These are phyloP conservation scores for Cerastis leucographa DNA, from an alignment of 2,888 invertebrate species.

Conservation along the genomic window DNA sequence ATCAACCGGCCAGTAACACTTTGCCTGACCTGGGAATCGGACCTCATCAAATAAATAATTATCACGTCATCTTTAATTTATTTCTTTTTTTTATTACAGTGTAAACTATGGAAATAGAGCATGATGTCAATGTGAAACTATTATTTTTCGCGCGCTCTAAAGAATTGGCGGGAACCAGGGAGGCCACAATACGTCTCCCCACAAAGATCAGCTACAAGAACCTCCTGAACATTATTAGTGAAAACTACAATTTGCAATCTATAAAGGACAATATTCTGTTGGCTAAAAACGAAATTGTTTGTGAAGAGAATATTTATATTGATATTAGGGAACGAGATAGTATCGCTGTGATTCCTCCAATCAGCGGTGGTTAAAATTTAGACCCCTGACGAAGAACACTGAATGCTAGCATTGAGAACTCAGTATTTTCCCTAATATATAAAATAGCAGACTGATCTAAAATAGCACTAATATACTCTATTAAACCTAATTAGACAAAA, in stretches of 20 bases:
- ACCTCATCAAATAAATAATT: no score
- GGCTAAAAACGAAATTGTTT: constrained; percentile 96
- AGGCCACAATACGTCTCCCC: constrained; percentile 89
- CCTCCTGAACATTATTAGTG: constrained; percentile 91
- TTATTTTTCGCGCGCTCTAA: constrained; percentile 97
- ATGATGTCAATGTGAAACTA: constrained; percentile 91
- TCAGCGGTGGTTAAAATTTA: constrained; percentile 95
- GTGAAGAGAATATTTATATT: constrained; percentile 89
- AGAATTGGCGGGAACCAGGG: constrained; percentile 93
- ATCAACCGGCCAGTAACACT: no score
- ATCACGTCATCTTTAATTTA: no score
- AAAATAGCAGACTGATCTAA: not conserved
- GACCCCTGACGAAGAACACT: not conserved
- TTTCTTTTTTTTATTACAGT: constrained; percentile 70
- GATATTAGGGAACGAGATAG: constrained; percentile 93
- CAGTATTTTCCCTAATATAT: constrained; percentile 18
- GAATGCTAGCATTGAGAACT: not conserved
- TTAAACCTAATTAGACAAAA: not conserved
- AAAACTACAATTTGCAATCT: constrained; percentile 91
- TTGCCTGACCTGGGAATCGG: no score
- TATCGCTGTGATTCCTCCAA: constrained; percentile 97
- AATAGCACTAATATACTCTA: not conserved
- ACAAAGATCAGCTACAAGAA: constrained; percentile 89
- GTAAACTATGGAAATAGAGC: constrained; percentile 87
- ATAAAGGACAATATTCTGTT: constrained; percentile 94